These are phyloP conservation scores for Reticulitermes lucifugus DNA, from an alignment of 2,888 invertebrate species.

Conservation along the genomic window DNA sequence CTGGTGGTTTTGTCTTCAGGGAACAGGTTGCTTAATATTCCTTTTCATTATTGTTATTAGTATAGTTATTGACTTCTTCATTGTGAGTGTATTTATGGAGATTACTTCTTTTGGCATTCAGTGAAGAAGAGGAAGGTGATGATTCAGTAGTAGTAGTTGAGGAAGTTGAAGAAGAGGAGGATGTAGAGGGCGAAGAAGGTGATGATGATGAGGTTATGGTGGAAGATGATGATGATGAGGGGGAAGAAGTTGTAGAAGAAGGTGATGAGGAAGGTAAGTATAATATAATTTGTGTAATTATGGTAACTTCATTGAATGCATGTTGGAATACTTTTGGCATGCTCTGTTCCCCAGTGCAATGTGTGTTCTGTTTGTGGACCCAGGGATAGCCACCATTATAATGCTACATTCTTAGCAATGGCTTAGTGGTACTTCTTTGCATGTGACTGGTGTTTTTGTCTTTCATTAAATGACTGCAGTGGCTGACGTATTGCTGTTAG, in stretches of 20 bases:
- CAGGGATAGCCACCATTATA: not conserved
- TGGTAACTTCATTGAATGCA: not conserved
- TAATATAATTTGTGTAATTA: not conserved
- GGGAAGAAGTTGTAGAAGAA: slow-evolving; percentile 53
- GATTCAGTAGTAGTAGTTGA: slow-evolving; percentile 48
- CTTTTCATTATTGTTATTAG: too few relatives aligned
- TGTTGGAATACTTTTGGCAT: not conserved
- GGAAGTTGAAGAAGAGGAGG: slow-evolving; percentile 44
- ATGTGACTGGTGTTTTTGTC: too few relatives aligned
- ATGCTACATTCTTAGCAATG: too few relatives aligned
- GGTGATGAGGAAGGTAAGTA: slow-evolving; percentile 46
- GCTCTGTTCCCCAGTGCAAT: not conserved
- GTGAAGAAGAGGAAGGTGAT: slow-evolving; percentile 50
- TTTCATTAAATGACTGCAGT: too few relatives aligned
- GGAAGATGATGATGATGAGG: slow-evolving; percentile 52
- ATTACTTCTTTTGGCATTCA: not conserved
- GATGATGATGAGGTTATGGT: slow-evolving; percentile 49
- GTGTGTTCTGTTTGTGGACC: not conserved
- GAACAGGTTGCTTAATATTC: too few relatives aligned
- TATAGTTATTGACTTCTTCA: too few relatives aligned
- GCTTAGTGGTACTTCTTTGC: too few relatives aligned
- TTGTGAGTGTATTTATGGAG: too few relatives aligned
- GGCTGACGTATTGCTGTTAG: too few relatives aligned
- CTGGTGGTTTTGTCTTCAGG: too few relatives aligned
- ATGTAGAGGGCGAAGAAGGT: slow-evolving; percentile 49